These are phyloP conservation scores for Mylabris sibirica DNA, from an alignment of 2,888 invertebrate species.

Conservation along the genomic window DNA sequence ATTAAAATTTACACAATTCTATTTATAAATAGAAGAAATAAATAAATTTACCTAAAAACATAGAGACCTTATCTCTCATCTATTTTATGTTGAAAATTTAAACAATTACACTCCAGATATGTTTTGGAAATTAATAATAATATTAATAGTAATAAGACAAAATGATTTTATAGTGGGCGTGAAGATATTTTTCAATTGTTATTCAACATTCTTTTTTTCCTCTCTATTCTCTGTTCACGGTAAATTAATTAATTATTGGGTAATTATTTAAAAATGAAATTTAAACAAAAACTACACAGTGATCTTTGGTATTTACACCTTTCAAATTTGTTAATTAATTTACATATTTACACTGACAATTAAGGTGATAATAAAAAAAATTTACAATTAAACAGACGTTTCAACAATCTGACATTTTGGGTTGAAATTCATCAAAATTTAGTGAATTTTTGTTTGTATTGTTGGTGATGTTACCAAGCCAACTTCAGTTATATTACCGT, in stretches of 20 bases:
- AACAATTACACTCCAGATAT: constrained; percentile 14
- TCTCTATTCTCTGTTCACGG: not conserved
- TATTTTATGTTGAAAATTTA: constrained; percentile 1
- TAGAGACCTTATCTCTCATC: not conserved
- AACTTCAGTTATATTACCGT: not conserved
- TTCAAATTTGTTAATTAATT: constrained; percentile 12
- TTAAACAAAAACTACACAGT: not conserved
- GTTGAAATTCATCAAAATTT: not conserved
- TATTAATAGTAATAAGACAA: constrained; percentile 32
- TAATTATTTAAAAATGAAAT: not conserved
- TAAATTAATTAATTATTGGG: not conserved
- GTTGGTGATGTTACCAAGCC: not conserved
- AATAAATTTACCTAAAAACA: not conserved
- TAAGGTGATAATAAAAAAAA: constrained; percentile 16
- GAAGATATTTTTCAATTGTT: constrained; percentile 43
- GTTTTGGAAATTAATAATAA: constrained; percentile 33
- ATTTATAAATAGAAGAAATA: not conserved
- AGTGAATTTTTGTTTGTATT: not conserved
- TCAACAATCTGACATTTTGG: constrained; percentile 34
- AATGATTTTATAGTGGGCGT: constrained; percentile 37
- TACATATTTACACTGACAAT: constrained; percentile 27
- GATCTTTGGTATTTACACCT: constrained; percentile 18
- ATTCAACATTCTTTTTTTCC: constrained; percentile 17
- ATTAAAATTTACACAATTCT: not conserved
- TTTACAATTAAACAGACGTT: constrained; percentile 18